Percentiles rank a stretch among this genome's conserved stretches.
These are phyloP conservation scores for Phenacoccus solenopsis DNA, from an alignment of 1,140 invertebrate genomes.

Conservation along the genomic window DNA sequence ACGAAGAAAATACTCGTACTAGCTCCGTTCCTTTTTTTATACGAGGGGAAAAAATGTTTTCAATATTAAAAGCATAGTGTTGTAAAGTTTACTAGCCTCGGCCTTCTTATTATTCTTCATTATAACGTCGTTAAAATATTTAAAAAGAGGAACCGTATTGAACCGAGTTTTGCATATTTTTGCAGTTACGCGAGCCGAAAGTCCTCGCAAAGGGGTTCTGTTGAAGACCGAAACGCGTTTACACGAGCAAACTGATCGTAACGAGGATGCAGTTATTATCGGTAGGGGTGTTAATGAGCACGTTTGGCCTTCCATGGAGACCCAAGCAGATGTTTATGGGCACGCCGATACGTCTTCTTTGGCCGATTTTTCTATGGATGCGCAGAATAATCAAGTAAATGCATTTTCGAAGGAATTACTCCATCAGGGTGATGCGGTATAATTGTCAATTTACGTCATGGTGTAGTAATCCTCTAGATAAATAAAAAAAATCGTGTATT, in stretches of 20 bases:
- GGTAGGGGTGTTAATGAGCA: conserved; percentile 6
- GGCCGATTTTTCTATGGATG: conserved; percentile 21
- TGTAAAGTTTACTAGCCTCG: too few species aligned
- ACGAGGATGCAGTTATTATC: not conserved
- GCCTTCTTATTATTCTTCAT: too few species aligned
- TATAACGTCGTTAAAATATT: too few species aligned
- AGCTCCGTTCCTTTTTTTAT: too few species aligned
- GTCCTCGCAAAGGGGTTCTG: not conserved
- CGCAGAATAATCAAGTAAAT: not conserved
- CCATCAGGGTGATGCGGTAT: too few species aligned
- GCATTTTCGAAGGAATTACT: too few species aligned
- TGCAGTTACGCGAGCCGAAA: not conserved
- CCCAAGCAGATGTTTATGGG: conserved; percentile 26
- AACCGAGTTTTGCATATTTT: not conserved
- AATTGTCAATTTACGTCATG: too few species aligned
- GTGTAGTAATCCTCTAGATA: too few species aligned
- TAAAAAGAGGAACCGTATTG: too few species aligned
- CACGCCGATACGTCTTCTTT: conserved; percentile 29
- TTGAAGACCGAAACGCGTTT: not conserved
- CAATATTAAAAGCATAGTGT: too few species aligned
- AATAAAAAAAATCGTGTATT: too few species aligned
- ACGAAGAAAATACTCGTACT: not conserved
- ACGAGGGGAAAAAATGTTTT: too few species aligned
- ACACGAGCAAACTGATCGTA: not conserved
- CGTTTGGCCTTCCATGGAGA: conserved; percentile 29